These are phyloP conservation scores for Andrena marginata DNA, from an alignment of 2,888 invertebrate species.

Conservation along the genomic window DNA sequence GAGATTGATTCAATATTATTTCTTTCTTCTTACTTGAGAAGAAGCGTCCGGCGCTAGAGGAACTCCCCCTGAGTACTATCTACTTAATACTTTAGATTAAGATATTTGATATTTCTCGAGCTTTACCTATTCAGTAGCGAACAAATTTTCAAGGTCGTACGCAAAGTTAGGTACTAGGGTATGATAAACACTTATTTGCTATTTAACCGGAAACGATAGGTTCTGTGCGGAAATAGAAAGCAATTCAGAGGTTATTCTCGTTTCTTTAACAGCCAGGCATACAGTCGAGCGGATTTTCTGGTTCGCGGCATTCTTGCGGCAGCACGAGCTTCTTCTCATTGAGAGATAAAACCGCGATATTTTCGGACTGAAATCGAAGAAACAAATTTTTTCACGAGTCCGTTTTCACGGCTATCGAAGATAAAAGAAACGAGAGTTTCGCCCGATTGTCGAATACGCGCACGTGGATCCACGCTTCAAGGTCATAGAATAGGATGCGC, in stretches of 20 bases:
- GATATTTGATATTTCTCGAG: too few relatives aligned
- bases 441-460: conserved; percentile 22
- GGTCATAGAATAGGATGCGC: conserved; percentile 44
- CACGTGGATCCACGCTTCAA: conserved; percentile 42
- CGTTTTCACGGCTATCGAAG: not conserved
- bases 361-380: conserved; percentile 5
- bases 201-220: not conserved
- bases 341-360: conserved; percentile 4
- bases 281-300: not conserved
- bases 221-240: not conserved
- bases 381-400: conserved; percentile 2
- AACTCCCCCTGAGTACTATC: too few relatives aligned
- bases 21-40: too few relatives aligned
- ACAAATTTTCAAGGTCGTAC: too few relatives aligned
- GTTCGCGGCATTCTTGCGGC: too few relatives aligned
- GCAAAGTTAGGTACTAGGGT: too few relatives aligned
- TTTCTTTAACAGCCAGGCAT: not conserved
- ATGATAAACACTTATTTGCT: not conserved
- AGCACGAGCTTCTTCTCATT: not conserved
- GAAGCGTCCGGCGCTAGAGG: too few relatives aligned
- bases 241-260: not conserved
- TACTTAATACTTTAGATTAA: too few relatives aligned
- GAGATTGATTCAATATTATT: too few relatives aligned
- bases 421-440: conserved; percentile 7
- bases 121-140: too few relatives aligned